Evolutionary conservation across 2,888 invertebrate species (phyloP), one percentile per base, ranked within the genome.

Genomic region (Limnephilus lunatus): DNA sequence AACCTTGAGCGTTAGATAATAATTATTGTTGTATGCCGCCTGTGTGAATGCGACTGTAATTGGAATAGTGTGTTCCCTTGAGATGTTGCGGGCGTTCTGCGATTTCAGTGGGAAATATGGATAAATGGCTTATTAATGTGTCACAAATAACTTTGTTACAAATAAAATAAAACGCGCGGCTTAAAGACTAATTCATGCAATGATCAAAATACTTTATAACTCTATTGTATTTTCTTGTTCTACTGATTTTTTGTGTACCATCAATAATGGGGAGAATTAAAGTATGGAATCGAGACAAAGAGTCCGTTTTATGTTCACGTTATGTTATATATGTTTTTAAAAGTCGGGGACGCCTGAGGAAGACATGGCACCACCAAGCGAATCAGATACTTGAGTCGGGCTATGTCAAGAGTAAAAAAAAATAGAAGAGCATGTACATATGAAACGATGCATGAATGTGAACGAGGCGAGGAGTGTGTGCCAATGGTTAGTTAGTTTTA

Each of bases 1-100:
- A 87, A 87, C 87, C 87, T 87, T 87, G 87, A 87, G 87, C 30
- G 25, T 30, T 32, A 87, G 85, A 85, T 85, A 39, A 39, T 85
- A 87, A 87, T 53, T 30, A 87, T 87, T 53, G 87, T 53, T 30
- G 32, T 68, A 68, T 31, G 87, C 87, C 68, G 87, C 53, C 68
- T 25, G 87, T 68, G 87, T 68, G 53, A 87, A 68, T 5, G 30
- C 87, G 87, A 30, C 87, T 35, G 68, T 44, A 44, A 86, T 39
- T 39, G 44, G 85, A 86, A 85, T 48, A 87, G 31, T 87, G 25
- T 68, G 32, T 87, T 87, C 68, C 53, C 53, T 87, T 53, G 87
- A 87, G 53, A 35, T 87, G 87, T 53, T 31, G 87, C 87, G 68
- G 68, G 25, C 85, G 85, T 25, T 44, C 32, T 32, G 31, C 3